Percentiles rank a stretch among this genome's conserved stretches.
These are phyloP conservation scores for Ondatra zibethicus DNA, from an alignment of 2,113 vertebrate genomes.

Conservation along the genomic window DNA sequence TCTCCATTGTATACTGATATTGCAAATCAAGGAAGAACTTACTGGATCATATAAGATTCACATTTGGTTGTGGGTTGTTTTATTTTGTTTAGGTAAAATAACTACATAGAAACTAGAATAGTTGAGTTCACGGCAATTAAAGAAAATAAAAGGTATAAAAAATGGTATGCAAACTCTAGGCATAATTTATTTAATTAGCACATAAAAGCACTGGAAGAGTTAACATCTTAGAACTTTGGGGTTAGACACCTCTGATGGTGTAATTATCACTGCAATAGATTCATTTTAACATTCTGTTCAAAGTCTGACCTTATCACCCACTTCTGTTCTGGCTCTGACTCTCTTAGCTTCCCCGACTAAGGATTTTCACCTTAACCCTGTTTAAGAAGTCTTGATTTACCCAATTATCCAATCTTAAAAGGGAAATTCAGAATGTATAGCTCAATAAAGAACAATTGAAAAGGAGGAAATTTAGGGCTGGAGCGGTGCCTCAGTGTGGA, in stretches of 20 bases:
- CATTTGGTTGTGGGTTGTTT: background rate
- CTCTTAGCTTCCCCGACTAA: background rate
- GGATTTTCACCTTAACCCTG: background rate
- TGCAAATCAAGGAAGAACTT: background rate
- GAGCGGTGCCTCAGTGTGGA: background rate
- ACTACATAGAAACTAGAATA: background rate
- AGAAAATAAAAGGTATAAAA: background rate
- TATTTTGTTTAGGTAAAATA: background rate
- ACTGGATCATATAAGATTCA: background rate
- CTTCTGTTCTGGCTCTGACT: background rate
- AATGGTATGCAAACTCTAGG: background rate
- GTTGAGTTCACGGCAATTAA: background rate
- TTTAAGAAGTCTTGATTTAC: background rate
- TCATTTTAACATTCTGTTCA: background rate
- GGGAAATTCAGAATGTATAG: background rate
- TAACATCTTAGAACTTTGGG: background rate
- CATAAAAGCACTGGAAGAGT: background rate
- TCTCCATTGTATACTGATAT: background rate
- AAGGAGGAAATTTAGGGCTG: background rate
- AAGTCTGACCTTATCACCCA: background rate
- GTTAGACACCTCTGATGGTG: background rate
- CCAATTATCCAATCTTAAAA: background rate
- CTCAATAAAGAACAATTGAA: too few species aligned
- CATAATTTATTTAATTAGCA: background rate
- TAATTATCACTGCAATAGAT: background rate